Base-by-base conservation (phyloP, 2,113 vertebrate genomes). In the Panurus biarmicus region DNA sequence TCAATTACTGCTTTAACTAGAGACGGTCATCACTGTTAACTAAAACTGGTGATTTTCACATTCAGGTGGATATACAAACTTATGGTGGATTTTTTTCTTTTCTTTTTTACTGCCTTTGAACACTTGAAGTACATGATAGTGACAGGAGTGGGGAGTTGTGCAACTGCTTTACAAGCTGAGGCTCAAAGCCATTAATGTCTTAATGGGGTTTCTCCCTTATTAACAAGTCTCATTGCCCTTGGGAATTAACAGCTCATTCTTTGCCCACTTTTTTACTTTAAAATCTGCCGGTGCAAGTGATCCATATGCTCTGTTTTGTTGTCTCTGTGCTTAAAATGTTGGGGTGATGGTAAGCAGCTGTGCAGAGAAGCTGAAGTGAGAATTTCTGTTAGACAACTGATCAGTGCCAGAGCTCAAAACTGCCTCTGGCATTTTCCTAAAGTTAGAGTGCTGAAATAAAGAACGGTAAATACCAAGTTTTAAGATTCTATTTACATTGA, bases 151-250 rank as follows among this genome's bases (percentile, higher is more conserved):
- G 42, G 50, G 82, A 96, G 58, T 93, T 95, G 60, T 75, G 94
- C 82, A 96, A 90, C 58, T 79, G n/a, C 71, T 89, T 76, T 89
- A 75, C 62, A 89, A 91, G 92, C 89, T 78, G 66, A 91, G 70
- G 69, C 89, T 85, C 70, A 89, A 81, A 85, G 65, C 51, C 53
- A n/a, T 89, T 85, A 48, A 82, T 85, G 54, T 70, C 90, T 93
- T 87, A 89, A 91, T 91, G 88, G 81, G 62, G 67, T 91, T 94
- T 94, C 92, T 96, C 45, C 45, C 45, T 75, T 89, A 82, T 85
- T 94, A 91, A 91, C 62, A 54, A 76, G 85, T 79, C 78, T 85
- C 71, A 7, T 47, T 69, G 85, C 78, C 78, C 51, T 91, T 91
- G 64, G 87, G 50, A 93, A 48, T 85, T 87, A 91, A 75, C 85